Evolutionary conservation across 2,888 invertebrate species (phyloP), one percentile per base, ranked within the genome.

Genomic region (Trichogramma dendrolimi): DNA sequence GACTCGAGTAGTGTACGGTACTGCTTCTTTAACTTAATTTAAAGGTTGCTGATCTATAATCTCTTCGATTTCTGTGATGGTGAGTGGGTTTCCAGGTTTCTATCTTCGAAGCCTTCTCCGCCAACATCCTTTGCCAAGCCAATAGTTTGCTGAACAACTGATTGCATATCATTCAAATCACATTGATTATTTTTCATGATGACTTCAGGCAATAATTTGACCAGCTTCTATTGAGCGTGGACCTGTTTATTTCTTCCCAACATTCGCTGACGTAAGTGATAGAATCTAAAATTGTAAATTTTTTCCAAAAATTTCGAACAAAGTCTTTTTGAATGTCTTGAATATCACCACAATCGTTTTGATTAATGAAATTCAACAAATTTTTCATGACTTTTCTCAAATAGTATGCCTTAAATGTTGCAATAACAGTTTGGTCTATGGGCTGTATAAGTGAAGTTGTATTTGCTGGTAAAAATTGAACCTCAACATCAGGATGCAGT

Each of bases 251-350:
- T 14, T 2, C 14, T 14, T 14, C 14, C 14, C 14, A 14, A 14
- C 14, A 14, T 14, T 14, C 14, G 14, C 14, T 14, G 14, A 14
- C 14, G 14, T 14, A 14, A 14, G 14, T 55, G 41, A 68, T 60
- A 61, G 66, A 64, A 59, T 67, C 61, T 55, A 67, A 60, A 51
- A 68, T 63, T 55, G 58, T 65, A 60, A 66, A 65, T 55, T 62
- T 50, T 65, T 66, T 61, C 66, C 63, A 63, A 62, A 63, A 60
- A 43, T 65, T 60, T 52, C 47, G 65, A 49, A 65, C 59, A 50
- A 55, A 52, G 4, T 11, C 11, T 7, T 14, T 11, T 6, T 2
- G 49, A 14, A 11, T 11, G 11, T 4, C 11, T 7, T 49, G 27
- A 27, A 27, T 2, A 27, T 27, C 5, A 6, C 10, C 8, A 49